A percentile compares a stretch with the other conserved stretches of the same genome.
phyloP scores from a whole-genome alignment of 2,797 vertebrate genomes.

The Tragopan temminckii region DNA sequence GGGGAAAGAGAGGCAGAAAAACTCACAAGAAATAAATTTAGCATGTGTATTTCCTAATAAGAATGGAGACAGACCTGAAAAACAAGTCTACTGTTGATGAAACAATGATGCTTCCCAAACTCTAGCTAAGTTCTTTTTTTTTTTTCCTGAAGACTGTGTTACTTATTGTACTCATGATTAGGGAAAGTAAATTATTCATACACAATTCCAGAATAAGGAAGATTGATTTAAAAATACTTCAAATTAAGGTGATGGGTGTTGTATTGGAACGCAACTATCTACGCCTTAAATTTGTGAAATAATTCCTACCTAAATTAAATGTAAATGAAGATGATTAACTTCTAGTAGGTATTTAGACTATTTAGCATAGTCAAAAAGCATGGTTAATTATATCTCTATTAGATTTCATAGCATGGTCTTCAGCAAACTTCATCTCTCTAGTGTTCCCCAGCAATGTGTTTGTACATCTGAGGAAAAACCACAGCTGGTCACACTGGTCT shows the following conservation, averaged over 20 bases:
- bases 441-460: accelerated
- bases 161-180: neutral
- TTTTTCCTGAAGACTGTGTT: neutral
- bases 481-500: neutral
- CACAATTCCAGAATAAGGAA: neutral
- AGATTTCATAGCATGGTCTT: neutral
- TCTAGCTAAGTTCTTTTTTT: neutral
- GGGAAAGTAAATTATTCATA: neutral
- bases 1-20: neutral
- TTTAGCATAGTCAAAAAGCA: neutral
- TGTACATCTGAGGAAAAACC: neutral
- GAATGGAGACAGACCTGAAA: neutral
- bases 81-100: neutral
- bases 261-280: neutral
- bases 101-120: neutral
- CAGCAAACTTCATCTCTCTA: neutral
- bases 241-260: neutral
- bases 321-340: neutral
- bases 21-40: neutral
- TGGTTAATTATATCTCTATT: neutral
- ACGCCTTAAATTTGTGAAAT: neutral
- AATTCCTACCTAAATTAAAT: neutral
- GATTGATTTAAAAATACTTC: neutral
- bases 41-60: neutral
- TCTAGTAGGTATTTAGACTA: neutral